These are phyloP conservation scores for Lingula anatina DNA, from an alignment of 2,888 invertebrate genomes.

Conservation along the genomic window DNA sequence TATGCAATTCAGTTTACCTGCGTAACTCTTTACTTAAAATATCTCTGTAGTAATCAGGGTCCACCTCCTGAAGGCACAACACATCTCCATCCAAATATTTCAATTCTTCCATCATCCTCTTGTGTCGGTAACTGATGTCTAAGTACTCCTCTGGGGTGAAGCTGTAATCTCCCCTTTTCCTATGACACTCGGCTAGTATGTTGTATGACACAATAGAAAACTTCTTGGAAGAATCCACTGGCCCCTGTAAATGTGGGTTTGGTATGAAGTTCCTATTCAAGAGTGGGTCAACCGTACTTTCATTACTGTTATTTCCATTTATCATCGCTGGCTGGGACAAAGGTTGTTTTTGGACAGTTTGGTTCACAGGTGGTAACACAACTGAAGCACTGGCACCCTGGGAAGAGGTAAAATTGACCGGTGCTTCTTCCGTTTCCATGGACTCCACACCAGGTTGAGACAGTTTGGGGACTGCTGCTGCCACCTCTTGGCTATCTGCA, in stretches of 20 bases:
- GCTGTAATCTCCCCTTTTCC: conserved; percentile 23
- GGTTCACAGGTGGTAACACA: no score
- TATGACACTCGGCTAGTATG: conserved; percentile 46
- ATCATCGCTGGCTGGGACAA: not conserved
- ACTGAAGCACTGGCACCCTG: not conserved
- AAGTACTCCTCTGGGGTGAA: conserved; percentile 28
- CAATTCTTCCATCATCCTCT: conserved; percentile 37
- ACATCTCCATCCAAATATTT: conserved; percentile 40
- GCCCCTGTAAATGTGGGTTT: conserved; percentile 19
- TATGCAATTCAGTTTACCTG: no score
- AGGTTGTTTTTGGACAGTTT: not conserved
- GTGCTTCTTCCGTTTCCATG: not conserved
- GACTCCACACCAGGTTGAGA: not conserved
- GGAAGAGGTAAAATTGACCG: not conserved
- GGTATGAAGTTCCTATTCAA: conserved; percentile 24
- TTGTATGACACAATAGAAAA: conserved; percentile 47
- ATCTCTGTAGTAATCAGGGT: conserved; percentile 25
- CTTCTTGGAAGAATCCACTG: conserved; percentile 19
- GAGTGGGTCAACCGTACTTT: conserved; percentile 5
- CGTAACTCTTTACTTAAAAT: no score
- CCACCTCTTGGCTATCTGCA: conserved; percentile 26
- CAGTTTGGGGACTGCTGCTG: conserved; percentile 17
- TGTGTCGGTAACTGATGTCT: conserved; percentile 29
- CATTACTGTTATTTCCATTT: not conserved
- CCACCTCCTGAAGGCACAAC: conserved; percentile 50